Conservation (phyloP, 2,797 vertebrate species). For the Pithecia hirsuta region DNA sequence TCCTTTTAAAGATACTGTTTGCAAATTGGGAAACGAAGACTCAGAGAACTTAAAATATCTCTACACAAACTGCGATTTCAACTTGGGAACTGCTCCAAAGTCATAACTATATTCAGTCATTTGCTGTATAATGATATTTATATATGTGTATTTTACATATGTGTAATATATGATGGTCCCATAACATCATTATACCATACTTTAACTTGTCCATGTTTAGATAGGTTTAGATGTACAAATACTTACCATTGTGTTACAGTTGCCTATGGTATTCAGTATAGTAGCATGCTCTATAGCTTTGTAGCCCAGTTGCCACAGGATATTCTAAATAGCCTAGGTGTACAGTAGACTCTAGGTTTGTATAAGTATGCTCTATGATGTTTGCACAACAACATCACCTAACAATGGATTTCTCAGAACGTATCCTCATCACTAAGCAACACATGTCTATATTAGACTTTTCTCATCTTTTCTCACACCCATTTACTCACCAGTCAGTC, state of each 20-base stretch:
- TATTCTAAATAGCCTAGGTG: not conserved
- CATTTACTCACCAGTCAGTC: not conserved
- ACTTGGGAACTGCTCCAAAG: not conserved
- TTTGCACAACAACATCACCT: not conserved
- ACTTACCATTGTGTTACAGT: not conserved
- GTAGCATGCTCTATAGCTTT: not conserved
- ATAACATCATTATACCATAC: not conserved
- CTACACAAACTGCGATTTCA: not conserved
- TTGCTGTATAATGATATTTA: too few species aligned
- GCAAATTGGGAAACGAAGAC: constrained; percentile 32
- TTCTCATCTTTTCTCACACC: not conserved
- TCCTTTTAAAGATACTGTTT: constrained; percentile 1
- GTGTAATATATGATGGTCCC: not conserved
- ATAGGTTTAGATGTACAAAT: not conserved
- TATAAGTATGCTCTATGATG: not conserved
- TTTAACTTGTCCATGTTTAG: not conserved
- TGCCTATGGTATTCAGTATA: not conserved
- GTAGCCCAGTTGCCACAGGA: not conserved
- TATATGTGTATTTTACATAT: too few species aligned
- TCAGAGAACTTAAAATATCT: not conserved
- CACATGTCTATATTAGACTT: not conserved
- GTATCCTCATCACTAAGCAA: not conserved
- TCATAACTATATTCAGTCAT: not conserved
- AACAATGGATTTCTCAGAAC: not conserved
- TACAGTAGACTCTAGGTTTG: not conserved